phyloP scores from a whole-genome alignment of 2,888 invertebrate genomes.

The Agonopterix subpropinquella region DNA sequence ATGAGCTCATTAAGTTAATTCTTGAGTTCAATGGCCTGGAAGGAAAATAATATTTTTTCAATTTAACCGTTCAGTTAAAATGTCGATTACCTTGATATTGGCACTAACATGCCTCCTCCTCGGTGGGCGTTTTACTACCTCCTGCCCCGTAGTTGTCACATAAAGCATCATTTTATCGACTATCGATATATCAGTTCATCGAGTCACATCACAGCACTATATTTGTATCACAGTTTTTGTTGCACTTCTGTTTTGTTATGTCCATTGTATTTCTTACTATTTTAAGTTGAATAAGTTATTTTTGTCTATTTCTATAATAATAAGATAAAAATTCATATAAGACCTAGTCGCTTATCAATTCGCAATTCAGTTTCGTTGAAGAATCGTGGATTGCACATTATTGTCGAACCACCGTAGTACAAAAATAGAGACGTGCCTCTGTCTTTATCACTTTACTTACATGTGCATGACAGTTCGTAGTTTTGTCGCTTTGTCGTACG shows the following conservation, averaged over 20 bases:
- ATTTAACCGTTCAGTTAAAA: background rate
- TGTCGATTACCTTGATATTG: constrained; percentile 53
- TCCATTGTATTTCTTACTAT: background rate
- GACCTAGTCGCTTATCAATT: too few relatives aligned
- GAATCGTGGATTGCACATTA: too few relatives aligned
- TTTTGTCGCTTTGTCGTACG: too few relatives aligned
- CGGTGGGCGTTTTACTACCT: constrained; percentile 54
- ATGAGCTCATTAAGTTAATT: too few relatives aligned
- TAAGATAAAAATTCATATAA: too few relatives aligned
- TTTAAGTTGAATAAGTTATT: background rate
- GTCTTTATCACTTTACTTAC: too few relatives aligned
- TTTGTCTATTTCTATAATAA: too few relatives aligned
- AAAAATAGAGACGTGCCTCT: too few relatives aligned
- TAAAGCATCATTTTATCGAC: constrained; percentile 57
- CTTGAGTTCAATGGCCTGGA: too few relatives aligned
- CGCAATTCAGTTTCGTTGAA: too few relatives aligned
- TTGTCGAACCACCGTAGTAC: too few relatives aligned
- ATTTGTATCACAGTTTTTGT: constrained; percentile 21
- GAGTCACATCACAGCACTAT: constrained; percentile 16
- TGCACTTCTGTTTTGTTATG: constrained; percentile 15
- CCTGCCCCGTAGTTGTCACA: constrained; percentile 50
- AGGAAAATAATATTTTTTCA: background rate
- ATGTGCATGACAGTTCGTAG: too few relatives aligned
- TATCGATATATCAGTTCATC: constrained; percentile 5
- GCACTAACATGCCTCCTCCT: constrained; percentile 57